Percentiles rank a stretch among this genome's conserved stretches.
Conservation (phyloP, 2,888 invertebrate genomes). For the Nomada lathburiana region DNA sequence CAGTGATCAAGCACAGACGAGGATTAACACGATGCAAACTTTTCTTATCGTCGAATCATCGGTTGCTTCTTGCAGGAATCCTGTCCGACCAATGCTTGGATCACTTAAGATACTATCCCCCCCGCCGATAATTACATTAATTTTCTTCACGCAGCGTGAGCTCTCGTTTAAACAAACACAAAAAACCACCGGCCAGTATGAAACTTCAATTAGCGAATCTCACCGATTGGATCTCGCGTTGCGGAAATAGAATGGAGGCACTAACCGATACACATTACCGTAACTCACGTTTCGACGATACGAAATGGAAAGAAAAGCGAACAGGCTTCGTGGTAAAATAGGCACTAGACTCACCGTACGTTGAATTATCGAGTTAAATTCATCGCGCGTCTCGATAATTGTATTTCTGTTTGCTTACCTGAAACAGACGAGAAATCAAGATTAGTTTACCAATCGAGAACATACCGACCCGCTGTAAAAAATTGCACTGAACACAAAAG, state of each 20-base stretch:
- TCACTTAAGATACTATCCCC: not conserved
- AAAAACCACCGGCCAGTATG: slow-evolving; percentile 12
- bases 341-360: slow-evolving; percentile 53
- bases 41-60: slow-evolving; percentile 36
- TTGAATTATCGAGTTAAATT: not conserved
- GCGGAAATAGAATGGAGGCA: slow-evolving; percentile 30
- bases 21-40: slow-evolving; percentile 3
- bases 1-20: not conserved
- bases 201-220: slow-evolving; percentile 43
- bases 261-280: slow-evolving; percentile 40
- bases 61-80: not conserved
- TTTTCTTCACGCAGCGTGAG: slow-evolving; percentile 36
- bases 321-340: not conserved
- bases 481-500: too few relatives aligned
- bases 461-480: too few relatives aligned
- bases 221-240: slow-evolving; percentile 16
- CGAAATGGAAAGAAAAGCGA: not conserved
- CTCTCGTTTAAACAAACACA: slow-evolving; percentile 41
- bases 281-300: slow-evolving; percentile 29
- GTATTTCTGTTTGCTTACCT: slow-evolving; percentile 45
- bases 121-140: slow-evolving; percentile 43
- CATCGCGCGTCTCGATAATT: not conserved
- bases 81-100: not conserved
- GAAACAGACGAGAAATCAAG: slow-evolving; percentile 7
- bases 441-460: not conserved